Evolutionary conservation across 2,113 vertebrate species (phyloP).

Genomic region (Falcunculus frontatus): DNA sequence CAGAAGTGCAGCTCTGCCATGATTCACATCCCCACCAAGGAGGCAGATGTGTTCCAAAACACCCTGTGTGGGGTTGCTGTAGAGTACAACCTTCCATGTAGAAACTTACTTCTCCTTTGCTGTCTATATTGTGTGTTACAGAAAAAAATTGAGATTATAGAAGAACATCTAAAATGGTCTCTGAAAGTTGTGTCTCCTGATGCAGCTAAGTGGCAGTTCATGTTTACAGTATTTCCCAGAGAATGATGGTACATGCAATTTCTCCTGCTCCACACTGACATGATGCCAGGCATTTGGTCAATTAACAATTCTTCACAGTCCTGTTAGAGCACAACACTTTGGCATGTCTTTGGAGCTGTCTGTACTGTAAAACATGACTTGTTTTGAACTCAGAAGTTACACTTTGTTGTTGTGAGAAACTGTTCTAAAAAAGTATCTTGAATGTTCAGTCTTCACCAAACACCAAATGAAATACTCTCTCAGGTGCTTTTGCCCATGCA

Average conservation of each 20-base stretch:
- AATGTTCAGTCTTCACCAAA: background rate
- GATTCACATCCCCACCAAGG: background rate
- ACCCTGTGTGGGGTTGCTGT: background rate
- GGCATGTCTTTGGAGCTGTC: background rate
- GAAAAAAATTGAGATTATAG: background rate
- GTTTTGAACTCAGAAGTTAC: background rate
- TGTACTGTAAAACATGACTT: background rate
- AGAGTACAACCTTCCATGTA: background rate
- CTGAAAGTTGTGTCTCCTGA: background rate
- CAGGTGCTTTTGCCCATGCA: background rate
- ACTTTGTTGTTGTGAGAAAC: background rate
- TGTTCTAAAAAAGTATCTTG: background rate
- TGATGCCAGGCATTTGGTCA: background rate
- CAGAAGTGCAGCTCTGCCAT: background rate
- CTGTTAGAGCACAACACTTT: background rate
- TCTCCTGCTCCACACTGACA: background rate
- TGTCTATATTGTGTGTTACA: background rate
- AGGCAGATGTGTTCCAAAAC: background rate
- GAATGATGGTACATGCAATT: background rate
- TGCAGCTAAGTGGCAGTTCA: background rate
- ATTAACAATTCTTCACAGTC: background rate
- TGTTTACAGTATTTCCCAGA: background rate
- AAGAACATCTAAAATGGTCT: background rate
- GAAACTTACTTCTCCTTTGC: background rate
- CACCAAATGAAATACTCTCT: background rate